phyloP scores from a whole-genome alignment of 2,113 vertebrate genomes.

The Phyllopteryx taeniolatus region DNA sequence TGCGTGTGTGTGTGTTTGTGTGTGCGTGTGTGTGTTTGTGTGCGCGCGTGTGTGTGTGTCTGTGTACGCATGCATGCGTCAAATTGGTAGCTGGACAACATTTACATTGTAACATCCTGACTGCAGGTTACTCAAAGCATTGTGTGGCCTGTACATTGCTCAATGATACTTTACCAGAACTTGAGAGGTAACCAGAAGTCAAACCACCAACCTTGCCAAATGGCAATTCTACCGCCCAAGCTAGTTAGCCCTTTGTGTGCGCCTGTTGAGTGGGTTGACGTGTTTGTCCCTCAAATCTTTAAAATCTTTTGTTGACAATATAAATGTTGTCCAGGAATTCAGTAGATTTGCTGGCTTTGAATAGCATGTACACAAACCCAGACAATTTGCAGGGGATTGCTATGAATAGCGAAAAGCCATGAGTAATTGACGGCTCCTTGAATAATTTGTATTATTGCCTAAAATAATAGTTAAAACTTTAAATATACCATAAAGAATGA shows the following conservation, averaged over 20 bases:
- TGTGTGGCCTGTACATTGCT: neutral
- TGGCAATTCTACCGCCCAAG: neutral
- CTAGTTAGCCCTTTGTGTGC: neutral
- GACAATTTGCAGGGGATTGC: no score
- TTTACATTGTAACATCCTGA: neutral
- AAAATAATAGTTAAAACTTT: no score
- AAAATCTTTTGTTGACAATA: neutral
- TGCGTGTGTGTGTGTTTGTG: conserved; percentile 15
- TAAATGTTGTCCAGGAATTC: no score
- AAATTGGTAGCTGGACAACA: neutral
- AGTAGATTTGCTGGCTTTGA: no score
- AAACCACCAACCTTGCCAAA: neutral
- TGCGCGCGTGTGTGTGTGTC: conserved; percentile 21
- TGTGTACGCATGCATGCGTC: neutral
- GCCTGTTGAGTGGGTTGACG: conserved; percentile 53
- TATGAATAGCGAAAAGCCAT: no score
- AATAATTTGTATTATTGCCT: no score
- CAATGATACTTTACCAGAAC: neutral
- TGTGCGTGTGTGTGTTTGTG: conserved; percentile 16
- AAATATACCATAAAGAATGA: no score
- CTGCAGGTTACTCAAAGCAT: neutral
- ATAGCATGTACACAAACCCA: no score
- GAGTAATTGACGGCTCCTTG: no score
- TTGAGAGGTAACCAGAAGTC: neutral
- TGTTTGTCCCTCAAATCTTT: conserved; percentile 19